A percentile compares a stretch with the other conserved stretches of the same genome.
Evolutionary conservation across 1,140 invertebrate genomes (phyloP).

Genomic region (Phymastichus coffea): DNA sequence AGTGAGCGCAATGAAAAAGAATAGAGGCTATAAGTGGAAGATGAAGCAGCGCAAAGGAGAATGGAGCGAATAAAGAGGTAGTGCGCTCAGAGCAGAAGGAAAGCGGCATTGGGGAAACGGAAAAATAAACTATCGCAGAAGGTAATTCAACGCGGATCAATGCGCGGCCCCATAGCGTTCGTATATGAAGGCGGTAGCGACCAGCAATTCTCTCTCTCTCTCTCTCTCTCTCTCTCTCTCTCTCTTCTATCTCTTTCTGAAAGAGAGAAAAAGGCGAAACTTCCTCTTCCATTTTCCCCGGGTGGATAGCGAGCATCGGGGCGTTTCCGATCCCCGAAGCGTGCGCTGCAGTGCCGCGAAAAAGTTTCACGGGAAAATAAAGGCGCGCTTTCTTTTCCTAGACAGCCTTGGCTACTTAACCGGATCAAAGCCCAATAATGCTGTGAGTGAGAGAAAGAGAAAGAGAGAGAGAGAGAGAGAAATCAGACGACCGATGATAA

Average conservation of each 20-base stretch:
- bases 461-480: not conserved
- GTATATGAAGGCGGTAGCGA: not conserved
- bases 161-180: not conserved
- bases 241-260: too few species aligned
- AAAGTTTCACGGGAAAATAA: conserved; percentile 14
- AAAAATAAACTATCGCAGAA: conserved; percentile 15
- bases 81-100: too few species aligned
- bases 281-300: too few species aligned
- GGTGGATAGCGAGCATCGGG: not conserved
- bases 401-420: too few species aligned
- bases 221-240: too few species aligned
- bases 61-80: not conserved
- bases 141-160: conserved; percentile 8
- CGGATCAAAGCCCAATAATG: conserved; percentile 14
- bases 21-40: not conserved
- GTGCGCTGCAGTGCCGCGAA: not conserved
- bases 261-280: too few species aligned
- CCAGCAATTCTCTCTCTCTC: too few species aligned
- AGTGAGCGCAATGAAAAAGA: too few species aligned
- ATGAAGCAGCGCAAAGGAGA: not conserved
- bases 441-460: not conserved
- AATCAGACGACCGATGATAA: conserved; percentile 11
- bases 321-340: conserved; percentile 13
- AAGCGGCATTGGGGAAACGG: not conserved
- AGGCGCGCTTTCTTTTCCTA: too few species aligned